Evolutionary conservation across 2,113 vertebrate species (phyloP), one percentile per base, ranked within the genome.

Genomic region (Eubucco bourcierii): DNA sequence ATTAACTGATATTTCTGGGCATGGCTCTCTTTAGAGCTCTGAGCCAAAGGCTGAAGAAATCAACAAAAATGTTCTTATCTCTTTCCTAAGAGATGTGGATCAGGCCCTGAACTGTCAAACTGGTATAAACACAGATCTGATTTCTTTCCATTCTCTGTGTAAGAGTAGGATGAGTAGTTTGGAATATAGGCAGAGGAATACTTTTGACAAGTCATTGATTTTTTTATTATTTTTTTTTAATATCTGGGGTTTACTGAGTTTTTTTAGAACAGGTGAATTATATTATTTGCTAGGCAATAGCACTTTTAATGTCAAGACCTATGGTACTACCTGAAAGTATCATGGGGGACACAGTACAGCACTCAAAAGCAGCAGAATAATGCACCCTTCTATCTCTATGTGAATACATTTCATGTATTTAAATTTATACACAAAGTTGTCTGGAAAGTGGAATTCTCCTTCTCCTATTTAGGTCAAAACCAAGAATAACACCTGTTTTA

Each of bases 401-500:
- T 31, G 46, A 79, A 80, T n/a, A 53, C 9, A 61, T 55, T 88
- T 88, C 70, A 31, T 76, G 16, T 41, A 46, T 77, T 87, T 66
- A 66, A 87, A 70, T 66, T 41, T 66, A 28, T 46, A 25, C 19
- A 34, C 25, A 6, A 87, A 71, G 19, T 33, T 53, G 31, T 29
- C 82, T 89, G 80, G 72, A 93, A 94, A 94, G 76, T 31, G 61
- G 71, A 70, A 80, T 64, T 91, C 92, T 76, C 87, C 33, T 78
- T 84, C 81, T 79, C 61, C 31, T 80, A 78, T 87, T 80, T 77
- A 94, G 88, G 91, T 84, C 90, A 94, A 90, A 81, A 84, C 63
- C 88, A 81, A 94, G 83, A 88, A 70, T 71, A 94, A 91, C 91
- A 96, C 94, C 91, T 95, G 93, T 83, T 72, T 93, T 94, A 90